Percentiles rank a stretch among this genome's conserved stretches.
Conservation (phyloP, 2,113 vertebrate species). For the Ailuropoda melanoleuca region DNA sequence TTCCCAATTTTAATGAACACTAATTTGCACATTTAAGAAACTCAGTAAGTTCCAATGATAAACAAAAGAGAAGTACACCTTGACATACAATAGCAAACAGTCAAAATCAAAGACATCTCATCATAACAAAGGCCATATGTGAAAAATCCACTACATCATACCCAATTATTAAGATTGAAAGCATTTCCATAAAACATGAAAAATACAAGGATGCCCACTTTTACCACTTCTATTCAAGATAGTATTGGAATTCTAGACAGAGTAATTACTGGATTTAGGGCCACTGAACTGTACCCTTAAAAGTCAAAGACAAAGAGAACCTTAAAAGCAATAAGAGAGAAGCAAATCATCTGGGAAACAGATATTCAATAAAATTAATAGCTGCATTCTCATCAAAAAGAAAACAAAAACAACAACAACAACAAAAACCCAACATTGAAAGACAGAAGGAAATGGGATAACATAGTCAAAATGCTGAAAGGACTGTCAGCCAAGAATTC, state of each 20-base stretch:
- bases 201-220: neutral
- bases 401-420: neutral
- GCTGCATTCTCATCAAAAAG: neutral
- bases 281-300: neutral
- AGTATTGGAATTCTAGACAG: neutral
- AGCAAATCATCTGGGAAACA: neutral
- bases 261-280: neutral
- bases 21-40: neutral
- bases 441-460: neutral
- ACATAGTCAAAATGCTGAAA: neutral
- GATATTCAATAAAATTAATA: neutral
- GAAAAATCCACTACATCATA: neutral
- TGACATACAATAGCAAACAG: neutral
- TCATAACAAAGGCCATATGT: neutral
- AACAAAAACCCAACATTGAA: neutral
- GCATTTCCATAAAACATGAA: neutral
- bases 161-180: neutral
- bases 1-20: neutral
- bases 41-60: neutral
- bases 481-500: neutral
- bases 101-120: neutral
- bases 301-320: neutral
- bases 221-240: neutral
- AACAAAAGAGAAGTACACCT: neutral
- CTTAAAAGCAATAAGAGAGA: neutral